Evolutionary conservation across 2,888 invertebrate species (phyloP).

Genomic region (Thalpophila matura): DNA sequence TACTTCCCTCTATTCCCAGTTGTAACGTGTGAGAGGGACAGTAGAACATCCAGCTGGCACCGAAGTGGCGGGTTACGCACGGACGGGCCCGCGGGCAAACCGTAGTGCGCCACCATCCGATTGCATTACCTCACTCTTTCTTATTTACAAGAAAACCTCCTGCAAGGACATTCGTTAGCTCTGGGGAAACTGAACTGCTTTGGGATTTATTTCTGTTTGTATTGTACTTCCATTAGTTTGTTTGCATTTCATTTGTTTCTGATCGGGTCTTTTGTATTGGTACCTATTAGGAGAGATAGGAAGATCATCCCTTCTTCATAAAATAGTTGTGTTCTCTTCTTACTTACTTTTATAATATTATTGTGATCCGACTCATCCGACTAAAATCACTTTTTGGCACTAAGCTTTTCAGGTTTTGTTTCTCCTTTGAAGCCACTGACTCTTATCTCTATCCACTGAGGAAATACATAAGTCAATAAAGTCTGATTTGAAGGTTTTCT

Average conservation of each 20-base stretch:
- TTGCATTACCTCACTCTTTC: conserved; percentile 71
- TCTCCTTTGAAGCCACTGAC: too few relatives aligned
- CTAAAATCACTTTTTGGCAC: too few relatives aligned
- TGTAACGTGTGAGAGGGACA: conserved; percentile 41
- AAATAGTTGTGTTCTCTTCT: too few relatives aligned
- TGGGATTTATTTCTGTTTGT: conserved; percentile 50
- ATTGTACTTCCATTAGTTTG: conserved; percentile 51
- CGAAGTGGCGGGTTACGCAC: conserved; percentile 74
- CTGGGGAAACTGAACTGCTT: conserved; percentile 48
- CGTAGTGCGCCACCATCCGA: conserved; percentile 51
- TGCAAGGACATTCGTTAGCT: conserved; percentile 61
- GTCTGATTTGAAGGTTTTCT: too few relatives aligned
- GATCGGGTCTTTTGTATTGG: conserved; percentile 34
- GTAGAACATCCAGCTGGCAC: conserved; percentile 60
- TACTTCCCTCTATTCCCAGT: conserved; percentile 41
- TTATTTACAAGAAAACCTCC: conserved; percentile 71
- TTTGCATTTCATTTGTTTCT: conserved; percentile 51
- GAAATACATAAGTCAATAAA: too few relatives aligned
- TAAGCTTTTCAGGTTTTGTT: too few relatives aligned
- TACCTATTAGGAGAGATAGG: neutral
- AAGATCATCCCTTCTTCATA: too few relatives aligned
- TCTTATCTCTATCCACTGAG: too few relatives aligned
- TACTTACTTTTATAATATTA: too few relatives aligned
- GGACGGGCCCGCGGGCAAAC: conserved; percentile 61
- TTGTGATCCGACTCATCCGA: too few relatives aligned